These are phyloP conservation scores for Calosoma granatense DNA, from an alignment of 1,140 invertebrate species.

Conservation along the genomic window DNA sequence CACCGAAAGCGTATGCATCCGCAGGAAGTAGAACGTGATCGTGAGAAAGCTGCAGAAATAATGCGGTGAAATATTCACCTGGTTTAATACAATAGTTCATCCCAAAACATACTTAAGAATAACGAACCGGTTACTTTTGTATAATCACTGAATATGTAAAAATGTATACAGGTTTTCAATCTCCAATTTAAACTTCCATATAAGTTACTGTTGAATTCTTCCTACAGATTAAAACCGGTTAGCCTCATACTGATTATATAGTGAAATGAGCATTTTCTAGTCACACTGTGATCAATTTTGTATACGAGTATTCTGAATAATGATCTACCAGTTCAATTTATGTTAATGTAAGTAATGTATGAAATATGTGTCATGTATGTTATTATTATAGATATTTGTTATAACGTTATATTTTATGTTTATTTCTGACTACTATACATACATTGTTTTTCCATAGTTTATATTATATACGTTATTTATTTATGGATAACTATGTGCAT, in stretches of 20 bases:
- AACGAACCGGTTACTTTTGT: not conserved
- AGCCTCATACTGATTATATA: too few species aligned
- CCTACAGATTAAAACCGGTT: not conserved
- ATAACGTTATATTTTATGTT: not conserved
- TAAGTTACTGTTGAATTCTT: not conserved
- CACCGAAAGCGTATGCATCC: constrained; percentile 66
- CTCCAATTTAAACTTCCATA: not conserved
- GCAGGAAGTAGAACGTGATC: constrained; percentile 29
- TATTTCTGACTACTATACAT: too few species aligned
- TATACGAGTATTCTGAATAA: not conserved
- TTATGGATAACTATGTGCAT: too few species aligned
- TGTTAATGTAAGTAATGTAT: not conserved
- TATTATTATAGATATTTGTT: not conserved
- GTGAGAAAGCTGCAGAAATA: constrained; percentile 26
- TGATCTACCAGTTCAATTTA: not conserved
- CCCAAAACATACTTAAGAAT: not conserved
- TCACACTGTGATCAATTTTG: not conserved
- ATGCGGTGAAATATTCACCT: constrained; percentile 18
- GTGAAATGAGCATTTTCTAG: not conserved
- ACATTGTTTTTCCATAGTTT: too few species aligned
- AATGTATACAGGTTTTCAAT: not conserved
- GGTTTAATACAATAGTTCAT: not conserved
- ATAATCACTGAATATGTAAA: not conserved
- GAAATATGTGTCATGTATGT: constrained; percentile 4
- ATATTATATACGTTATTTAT: too few species aligned